Evolutionary conservation across 1,140 invertebrate species (phyloP), one percentile per base, ranked within the genome.

Genomic region (Tribolium castaneum): DNA sequence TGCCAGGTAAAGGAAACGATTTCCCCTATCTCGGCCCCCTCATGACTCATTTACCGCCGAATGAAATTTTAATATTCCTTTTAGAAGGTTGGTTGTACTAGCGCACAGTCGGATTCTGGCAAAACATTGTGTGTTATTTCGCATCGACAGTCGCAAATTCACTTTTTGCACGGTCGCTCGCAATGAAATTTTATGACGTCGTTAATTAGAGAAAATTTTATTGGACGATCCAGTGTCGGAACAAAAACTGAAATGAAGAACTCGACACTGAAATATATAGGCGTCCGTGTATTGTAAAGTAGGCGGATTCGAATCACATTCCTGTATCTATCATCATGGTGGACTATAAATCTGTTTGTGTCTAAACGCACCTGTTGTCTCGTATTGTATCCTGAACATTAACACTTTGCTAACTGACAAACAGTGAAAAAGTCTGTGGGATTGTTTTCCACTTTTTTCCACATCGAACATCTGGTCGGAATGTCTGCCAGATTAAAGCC

Each of bases 11-110:
- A 66, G 59, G 59, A 66, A 66, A 66, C 14, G 25, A 66, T 66
- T 66, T 66, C 59, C 59, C 59, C 59, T 66, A 66, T 39, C 59
- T 66, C 59, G 30, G 59, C 30, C 59, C 59, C 59, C 54, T 59
- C 30, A 66, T 66, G 71, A 73, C 52, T 73, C 71, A 73, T 73
- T 73, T 73, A 73, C 71, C 22, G 45, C 6, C 14, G 71, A 54
- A 73, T 73, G 71, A 73, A 73, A 73, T 73, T 73, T 73, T 73
- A 73, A 73, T 73, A 73, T 73, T 73, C 71, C 71, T 73, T 73
- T 73, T 54, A 51, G 45, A 73, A 73, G 3, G 49, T 6, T 52
- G 3, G 49, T 6, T 52, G 2, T 19, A 52, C 34, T 73, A 73
- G n/a, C 39, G 45, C 35, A 14, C 70, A 72, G 13, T 12, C 70